Evolutionary conservation across 2,113 vertebrate species (phyloP).

Genomic region (Paralichthys olivaceus): DNA sequence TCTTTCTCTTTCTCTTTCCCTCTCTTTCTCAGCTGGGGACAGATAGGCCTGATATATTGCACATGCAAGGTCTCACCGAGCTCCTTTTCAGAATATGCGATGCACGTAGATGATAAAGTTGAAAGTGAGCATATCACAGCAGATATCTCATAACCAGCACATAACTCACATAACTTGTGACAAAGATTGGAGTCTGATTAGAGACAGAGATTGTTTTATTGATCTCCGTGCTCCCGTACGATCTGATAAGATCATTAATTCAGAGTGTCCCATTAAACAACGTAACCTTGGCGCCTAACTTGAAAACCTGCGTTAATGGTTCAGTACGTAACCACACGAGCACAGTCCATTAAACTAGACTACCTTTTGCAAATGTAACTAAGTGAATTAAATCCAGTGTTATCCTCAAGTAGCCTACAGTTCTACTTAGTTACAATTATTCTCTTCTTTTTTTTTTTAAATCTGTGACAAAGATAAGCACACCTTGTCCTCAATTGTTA

Average conservation of each 20-base stretch:
- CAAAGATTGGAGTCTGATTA: constrained; percentile 62
- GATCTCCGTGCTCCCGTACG: constrained; percentile 47
- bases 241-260: constrained; percentile 58
- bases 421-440: no score
- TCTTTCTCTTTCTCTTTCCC: constrained; percentile 38
- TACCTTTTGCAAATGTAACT: neutral
- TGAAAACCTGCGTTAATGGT: constrained; percentile 20
- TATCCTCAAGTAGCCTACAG: neutral
- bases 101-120: constrained; percentile 56
- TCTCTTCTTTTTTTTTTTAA: neutral
- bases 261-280: constrained; percentile 42
- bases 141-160: constrained; percentile 58
- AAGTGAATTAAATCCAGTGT: neutral
- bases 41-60: constrained; percentile 47
- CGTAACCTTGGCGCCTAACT: constrained; percentile 36
- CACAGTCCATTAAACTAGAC: constrained; percentile 14
- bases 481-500: neutral
- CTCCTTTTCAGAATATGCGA: constrained; percentile 47
- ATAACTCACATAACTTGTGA: constrained; percentile 56
- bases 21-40: constrained; percentile 45
- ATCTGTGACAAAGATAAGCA: neutral
- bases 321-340: neutral
- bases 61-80: constrained; percentile 33
- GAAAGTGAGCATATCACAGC: constrained; percentile 44
- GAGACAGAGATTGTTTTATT: constrained; percentile 60